Percentiles rank a stretch among this genome's conserved stretches.
These are phyloP conservation scores for Mythimna lalbum DNA, from an alignment of 2,888 invertebrate genomes.

Conservation along the genomic window DNA sequence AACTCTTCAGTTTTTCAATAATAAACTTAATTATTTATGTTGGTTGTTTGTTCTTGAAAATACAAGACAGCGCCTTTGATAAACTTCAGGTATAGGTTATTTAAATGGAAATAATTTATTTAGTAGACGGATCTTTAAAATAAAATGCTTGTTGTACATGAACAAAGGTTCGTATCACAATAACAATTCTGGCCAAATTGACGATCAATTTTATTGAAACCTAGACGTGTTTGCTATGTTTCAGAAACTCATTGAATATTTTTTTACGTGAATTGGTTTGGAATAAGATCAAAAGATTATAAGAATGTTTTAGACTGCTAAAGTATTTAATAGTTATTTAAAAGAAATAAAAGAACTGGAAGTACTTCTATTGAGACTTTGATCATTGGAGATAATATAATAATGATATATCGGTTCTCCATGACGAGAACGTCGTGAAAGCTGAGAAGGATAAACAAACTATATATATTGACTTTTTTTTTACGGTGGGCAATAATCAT, in stretches of 20 bases:
- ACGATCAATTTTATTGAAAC: background rate
- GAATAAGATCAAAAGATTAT: background rate
- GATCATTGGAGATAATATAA: too few species aligned
- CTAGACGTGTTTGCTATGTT: background rate
- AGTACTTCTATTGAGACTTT: too few species aligned
- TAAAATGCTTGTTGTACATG: background rate
- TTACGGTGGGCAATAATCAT: too few species aligned
- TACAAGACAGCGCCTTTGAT: slow-evolving; percentile 22
- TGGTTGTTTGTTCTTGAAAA: slow-evolving; percentile 11
- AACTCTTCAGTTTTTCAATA: slow-evolving; percentile 17
- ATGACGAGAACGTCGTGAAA: too few species aligned
- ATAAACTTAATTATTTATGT: slow-evolving; percentile 4
- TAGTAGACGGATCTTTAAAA: background rate
- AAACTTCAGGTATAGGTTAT: background rate
- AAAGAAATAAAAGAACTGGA: background rate
- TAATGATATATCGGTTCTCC: too few species aligned
- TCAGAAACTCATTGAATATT: slow-evolving; percentile 1
- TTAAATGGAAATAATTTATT: background rate
- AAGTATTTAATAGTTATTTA: background rate
- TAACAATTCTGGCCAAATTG: slow-evolving; percentile 3
- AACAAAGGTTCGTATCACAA: background rate
- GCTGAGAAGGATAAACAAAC: too few species aligned
- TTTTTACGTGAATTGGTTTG: background rate
- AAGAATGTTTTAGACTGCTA: background rate
- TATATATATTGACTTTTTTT: too few species aligned